These are phyloP conservation scores for Macropodus opercularis DNA, from an alignment of 2,797 vertebrate species.

Conservation along the genomic window DNA sequence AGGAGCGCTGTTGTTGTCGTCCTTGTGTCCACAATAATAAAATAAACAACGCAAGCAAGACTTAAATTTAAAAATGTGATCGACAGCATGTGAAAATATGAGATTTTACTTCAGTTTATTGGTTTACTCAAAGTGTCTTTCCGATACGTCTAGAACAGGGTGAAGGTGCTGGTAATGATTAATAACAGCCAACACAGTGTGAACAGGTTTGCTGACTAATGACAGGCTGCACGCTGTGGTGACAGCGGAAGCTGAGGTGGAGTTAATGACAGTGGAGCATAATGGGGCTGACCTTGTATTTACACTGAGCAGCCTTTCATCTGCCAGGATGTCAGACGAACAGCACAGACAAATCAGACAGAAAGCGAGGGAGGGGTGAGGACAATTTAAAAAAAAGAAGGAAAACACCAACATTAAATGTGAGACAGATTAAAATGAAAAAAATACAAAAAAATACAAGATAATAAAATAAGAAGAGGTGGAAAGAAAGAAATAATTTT, in stretches of 20 bases:
- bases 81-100: neutral
- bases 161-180: slow-evolving; percentile 51
- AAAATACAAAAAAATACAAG: neutral
- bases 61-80: neutral
- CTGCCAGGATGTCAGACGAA: slow-evolving; percentile 52
- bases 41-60: slow-evolving; percentile 1
- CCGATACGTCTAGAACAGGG: slow-evolving; percentile 3
- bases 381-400: neutral
- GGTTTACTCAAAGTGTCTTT: slow-evolving; percentile 9
- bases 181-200: slow-evolving; percentile 49
- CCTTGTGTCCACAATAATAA: neutral
- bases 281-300: slow-evolving; percentile 79
- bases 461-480: neutral
- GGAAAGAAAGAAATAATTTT: neutral
- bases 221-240: slow-evolving; percentile 60
- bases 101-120: neutral
- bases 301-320: slow-evolving; percentile 75
- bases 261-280: slow-evolving; percentile 77
- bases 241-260: slow-evolving; percentile 73
- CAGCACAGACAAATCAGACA: slow-evolving; percentile 56
- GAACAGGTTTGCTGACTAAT: slow-evolving; percentile 68
- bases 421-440: neutral
- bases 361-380: neutral
- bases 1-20: neutral
- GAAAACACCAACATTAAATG: slow-evolving; percentile 16